A percentile compares a stretch with the other conserved stretches of the same genome.
Evolutionary conservation across 1,140 invertebrate genomes (phyloP).

Genomic region (Ceratitis capitata): DNA sequence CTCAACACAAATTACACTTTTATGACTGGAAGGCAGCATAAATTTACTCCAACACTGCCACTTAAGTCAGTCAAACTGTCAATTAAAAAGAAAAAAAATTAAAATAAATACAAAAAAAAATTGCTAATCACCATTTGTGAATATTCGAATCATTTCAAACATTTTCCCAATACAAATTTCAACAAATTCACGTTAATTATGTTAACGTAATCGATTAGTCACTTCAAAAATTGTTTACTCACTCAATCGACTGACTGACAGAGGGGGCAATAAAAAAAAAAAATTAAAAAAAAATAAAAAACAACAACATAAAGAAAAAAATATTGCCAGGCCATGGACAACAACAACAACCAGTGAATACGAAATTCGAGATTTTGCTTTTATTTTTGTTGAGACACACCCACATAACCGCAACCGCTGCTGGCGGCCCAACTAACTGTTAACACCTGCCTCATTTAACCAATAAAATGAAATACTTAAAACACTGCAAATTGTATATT

Average conservation of each 20-base stretch:
- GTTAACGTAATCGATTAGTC: conserved; percentile 35
- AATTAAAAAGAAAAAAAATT: too few relatives aligned
- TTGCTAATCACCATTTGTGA: neutral
- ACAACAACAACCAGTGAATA: neutral
- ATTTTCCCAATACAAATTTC: conserved; percentile 7
- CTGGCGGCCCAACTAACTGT: neutral
- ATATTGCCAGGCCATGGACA: neutral
- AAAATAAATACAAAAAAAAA: too few relatives aligned
- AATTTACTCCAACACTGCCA: neutral
- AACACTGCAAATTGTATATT: too few relatives aligned
- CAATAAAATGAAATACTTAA: neutral
- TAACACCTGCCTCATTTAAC: conserved; percentile 23
- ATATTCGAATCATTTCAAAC: neutral
- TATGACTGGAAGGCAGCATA: neutral
- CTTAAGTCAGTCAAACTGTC: conserved; percentile 7
- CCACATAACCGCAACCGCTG: neutral
- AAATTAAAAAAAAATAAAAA: too few relatives aligned
- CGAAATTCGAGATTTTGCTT: neutral
- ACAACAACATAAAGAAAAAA: neutral
- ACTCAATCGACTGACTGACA: conserved; percentile 27
- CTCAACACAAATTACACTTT: neutral
- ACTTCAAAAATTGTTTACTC: conserved; percentile 34
- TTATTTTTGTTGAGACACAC: neutral
- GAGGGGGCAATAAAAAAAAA: too few relatives aligned
- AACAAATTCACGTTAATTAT: conserved; percentile 30